Percentiles rank a stretch among this genome's conserved stretches.
Evolutionary conservation across 2,113 vertebrate species (phyloP).

Genomic region (Morone saxatilis): DNA sequence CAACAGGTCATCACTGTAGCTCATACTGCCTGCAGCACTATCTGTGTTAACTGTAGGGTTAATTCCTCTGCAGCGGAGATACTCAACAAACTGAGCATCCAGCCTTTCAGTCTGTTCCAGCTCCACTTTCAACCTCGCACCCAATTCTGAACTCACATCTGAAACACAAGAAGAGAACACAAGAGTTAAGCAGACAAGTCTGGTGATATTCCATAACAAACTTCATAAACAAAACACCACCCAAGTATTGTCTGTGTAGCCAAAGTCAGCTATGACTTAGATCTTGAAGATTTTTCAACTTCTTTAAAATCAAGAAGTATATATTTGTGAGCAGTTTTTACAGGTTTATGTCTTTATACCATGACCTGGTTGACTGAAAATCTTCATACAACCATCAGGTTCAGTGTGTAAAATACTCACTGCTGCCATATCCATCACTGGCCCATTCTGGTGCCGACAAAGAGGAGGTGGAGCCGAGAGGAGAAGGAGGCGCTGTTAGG

Average conservation of each 20-base stretch:
- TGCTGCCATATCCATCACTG: slow-evolving; percentile 85
- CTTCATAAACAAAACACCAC: no score
- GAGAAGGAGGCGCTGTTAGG: slow-evolving; percentile 82
- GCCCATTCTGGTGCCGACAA: slow-evolving; percentile 80
- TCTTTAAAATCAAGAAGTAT: no score
- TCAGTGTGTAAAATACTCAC: slow-evolving; percentile 80
- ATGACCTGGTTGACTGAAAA: neutral
- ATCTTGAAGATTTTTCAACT: no score
- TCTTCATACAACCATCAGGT: neutral
- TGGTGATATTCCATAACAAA: neutral
- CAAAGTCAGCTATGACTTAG: no score
- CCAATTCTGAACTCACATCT: slow-evolving; percentile 87
- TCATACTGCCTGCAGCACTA: slow-evolving; percentile 81
- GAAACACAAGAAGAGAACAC: neutral
- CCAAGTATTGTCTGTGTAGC: no score
- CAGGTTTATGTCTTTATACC: no score
- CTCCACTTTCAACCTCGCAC: slow-evolving; percentile 81
- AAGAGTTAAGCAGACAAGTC: neutral
- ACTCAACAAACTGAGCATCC: slow-evolving; percentile 80
- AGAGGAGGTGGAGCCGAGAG: slow-evolving; percentile 82
- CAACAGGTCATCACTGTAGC: slow-evolving; percentile 84
- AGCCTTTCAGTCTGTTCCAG: slow-evolving; percentile 79
- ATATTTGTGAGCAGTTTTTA: no score
- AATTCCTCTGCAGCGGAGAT: slow-evolving; percentile 81
- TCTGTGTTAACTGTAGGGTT: slow-evolving; percentile 76